Evolutionary conservation across 2,113 vertebrate genomes (phyloP).

Genomic region (Scomber colias): DNA sequence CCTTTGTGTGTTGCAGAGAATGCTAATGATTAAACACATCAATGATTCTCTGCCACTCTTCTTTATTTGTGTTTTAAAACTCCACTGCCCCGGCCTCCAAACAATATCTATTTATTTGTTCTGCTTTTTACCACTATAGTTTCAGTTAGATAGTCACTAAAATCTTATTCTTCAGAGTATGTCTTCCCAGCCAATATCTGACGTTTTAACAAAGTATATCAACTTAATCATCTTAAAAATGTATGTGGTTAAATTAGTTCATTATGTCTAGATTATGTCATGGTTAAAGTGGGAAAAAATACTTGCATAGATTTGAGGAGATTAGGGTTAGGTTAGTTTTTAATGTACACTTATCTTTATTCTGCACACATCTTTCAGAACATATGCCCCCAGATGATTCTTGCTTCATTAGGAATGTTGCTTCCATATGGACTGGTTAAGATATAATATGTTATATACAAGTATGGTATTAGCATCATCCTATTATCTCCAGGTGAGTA

Average conservation of each 20-base stretch:
- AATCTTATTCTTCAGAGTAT: background rate
- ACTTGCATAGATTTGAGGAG: background rate
- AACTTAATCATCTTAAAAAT: too few relatives aligned
- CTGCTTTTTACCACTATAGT: background rate
- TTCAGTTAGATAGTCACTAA: background rate
- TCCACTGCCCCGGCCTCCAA: slow-evolving; percentile 24
- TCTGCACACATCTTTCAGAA: too few relatives aligned
- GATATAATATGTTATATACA: too few relatives aligned
- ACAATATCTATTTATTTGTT: slow-evolving; percentile 13
- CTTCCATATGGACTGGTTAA: background rate
- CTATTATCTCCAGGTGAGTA: background rate
- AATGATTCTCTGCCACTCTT: background rate
- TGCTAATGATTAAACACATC: background rate
- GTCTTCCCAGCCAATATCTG: background rate
- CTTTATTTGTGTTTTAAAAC: slow-evolving; percentile 41
- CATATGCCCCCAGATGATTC: too few relatives aligned
- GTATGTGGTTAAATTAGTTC: too few relatives aligned
- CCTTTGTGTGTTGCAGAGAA: background rate
- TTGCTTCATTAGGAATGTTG: too few relatives aligned
- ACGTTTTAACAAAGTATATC: background rate
- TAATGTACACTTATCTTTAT: background rate
- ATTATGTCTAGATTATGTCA: too few relatives aligned
- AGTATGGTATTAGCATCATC: too few relatives aligned
- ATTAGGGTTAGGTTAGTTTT: too few relatives aligned
- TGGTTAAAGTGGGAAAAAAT: background rate